Percentiles rank a stretch among this genome's conserved stretches.
These are phyloP conservation scores for Drosophila paracracens DNA, from an alignment of 2,888 invertebrate species.

Conservation along the genomic window DNA sequence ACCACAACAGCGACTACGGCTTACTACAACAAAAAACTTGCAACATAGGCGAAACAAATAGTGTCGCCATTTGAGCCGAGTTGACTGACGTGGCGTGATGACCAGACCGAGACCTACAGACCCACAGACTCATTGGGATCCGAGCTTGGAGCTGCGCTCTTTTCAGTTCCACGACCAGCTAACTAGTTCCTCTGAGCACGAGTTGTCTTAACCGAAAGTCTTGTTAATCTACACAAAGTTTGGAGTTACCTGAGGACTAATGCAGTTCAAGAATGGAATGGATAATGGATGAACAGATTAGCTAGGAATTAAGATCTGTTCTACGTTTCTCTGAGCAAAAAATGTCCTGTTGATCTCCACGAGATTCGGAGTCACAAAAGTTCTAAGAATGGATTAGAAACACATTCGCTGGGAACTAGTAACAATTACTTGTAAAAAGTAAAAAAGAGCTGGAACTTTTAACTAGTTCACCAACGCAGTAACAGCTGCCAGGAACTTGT, in stretches of 20 bases:
- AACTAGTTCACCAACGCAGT: conserved; percentile 15
- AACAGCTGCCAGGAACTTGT: conserved; percentile 13
- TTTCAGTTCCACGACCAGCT: conserved; percentile 4
- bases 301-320: too few relatives aligned
- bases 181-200: not conserved
- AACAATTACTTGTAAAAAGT: not conserved
- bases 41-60: conserved; percentile 26
- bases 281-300: too few relatives aligned
- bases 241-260: too few relatives aligned
- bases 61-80: conserved; percentile 50
- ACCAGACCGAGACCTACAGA: conserved; percentile 52
- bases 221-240: not conserved
- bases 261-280: too few relatives aligned
- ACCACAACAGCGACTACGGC: conserved; percentile 21
- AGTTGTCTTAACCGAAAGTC: not conserved
- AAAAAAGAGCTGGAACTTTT: conserved; percentile 7
- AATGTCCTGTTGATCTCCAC: not conserved
- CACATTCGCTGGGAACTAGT: not conserved
- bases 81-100: conserved; percentile 47
- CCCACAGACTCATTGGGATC: conserved; percentile 19
- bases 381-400: not conserved
- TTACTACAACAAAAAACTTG: conserved; percentile 31
- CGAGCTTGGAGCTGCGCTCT: conserved; percentile 10
- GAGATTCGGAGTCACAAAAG: not conserved
- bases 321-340: not conserved